These are phyloP conservation scores for Epizoanthus scotinus DNA, from an alignment of 92 coral and sea anemone genomes.

Conservation along the genomic window DNA sequence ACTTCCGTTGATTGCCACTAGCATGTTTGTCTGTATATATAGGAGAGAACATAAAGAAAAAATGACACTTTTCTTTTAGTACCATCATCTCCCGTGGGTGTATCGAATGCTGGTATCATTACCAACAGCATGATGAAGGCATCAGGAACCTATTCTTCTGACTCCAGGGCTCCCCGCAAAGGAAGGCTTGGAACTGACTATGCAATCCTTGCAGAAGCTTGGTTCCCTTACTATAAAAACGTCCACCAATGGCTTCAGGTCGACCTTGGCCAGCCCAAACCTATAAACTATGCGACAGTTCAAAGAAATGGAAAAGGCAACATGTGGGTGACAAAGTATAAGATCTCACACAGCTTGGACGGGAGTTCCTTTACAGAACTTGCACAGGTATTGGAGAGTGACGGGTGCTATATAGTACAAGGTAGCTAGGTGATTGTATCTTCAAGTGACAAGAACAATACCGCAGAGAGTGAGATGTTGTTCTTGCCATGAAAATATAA, in stretches of 20 bases:
- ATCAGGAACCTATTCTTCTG: background rate
- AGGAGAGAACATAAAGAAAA: too few relatives aligned
- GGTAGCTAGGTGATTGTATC: too few relatives aligned
- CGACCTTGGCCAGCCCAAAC: background rate
- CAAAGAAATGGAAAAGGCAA: background rate
- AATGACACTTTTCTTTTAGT: background rate
- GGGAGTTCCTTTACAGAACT: background rate
- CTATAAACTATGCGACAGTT: background rate
- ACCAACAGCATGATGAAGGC: background rate
- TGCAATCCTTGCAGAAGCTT: background rate
- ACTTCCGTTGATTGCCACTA: too few relatives aligned
- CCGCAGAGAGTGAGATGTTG: too few relatives aligned
- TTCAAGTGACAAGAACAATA: too few relatives aligned
- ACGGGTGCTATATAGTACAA: too few relatives aligned
- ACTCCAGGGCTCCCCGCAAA: background rate
- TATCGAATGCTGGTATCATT: background rate
- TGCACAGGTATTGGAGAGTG: background rate
- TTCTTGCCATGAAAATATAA: too few relatives aligned
- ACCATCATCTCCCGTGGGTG: background rate
- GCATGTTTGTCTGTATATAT: too few relatives aligned
- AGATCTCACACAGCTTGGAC: background rate
- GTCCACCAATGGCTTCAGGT: slow-evolving; percentile 8
- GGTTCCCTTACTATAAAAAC: background rate
- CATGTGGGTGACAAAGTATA: background rate
- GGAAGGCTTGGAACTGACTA: background rate